phyloP scores from a whole-genome alignment of 2,888 invertebrate genomes.

The Mesorhabditis sp. region DNA sequence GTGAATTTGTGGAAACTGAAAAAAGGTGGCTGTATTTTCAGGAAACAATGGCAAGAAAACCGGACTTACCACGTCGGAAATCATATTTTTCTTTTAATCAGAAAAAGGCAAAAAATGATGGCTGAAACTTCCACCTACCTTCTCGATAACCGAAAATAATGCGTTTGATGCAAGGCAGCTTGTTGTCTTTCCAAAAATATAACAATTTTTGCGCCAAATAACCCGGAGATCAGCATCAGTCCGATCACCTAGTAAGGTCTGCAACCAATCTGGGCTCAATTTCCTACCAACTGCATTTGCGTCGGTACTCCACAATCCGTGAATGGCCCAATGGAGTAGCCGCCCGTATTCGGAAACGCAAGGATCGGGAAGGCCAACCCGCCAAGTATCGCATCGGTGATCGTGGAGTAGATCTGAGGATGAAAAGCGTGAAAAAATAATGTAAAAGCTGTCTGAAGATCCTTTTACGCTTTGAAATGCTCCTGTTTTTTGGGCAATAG shows the following conservation, averaged over 20 bases:
- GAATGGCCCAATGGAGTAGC: not conserved
- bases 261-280: not conserved
- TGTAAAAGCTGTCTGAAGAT: too few species aligned
- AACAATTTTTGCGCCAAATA: constrained; percentile 1
- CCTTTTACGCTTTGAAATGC: too few species aligned
- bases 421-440: not conserved
- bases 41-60: not conserved
- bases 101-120: too few species aligned
- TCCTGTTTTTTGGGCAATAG: too few species aligned
- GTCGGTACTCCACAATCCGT: not conserved
- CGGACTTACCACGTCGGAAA: too few species aligned
- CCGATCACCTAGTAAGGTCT: constrained; percentile 6
- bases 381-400: not conserved
- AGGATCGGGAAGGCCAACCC: constrained; percentile 2
- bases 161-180: constrained; percentile 4
- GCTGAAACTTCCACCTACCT: not conserved
- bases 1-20: not conserved
- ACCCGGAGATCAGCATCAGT: not conserved
- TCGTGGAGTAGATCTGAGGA: not conserved
- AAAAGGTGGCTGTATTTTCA: not conserved
- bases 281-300: not conserved
- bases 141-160: not conserved
- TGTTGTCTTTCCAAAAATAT: not conserved
- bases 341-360: constrained; percentile 5
- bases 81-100: too few species aligned